Base-by-base conservation (phyloP, 2,888 invertebrate species). In the Thecophora atra region DNA sequence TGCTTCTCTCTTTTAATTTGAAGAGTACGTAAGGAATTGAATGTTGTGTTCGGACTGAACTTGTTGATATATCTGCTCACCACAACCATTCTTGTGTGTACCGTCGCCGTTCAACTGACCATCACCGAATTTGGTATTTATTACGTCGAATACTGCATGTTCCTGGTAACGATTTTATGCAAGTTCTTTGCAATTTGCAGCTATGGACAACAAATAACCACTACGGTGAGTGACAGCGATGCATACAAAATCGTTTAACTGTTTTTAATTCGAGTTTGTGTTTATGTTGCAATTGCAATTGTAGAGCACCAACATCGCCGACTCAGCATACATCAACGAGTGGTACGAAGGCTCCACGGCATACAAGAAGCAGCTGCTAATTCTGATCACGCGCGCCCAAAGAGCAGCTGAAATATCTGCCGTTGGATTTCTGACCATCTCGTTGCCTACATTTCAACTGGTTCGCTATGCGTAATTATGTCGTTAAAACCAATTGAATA, bases 361-460 rank as follows among this genome's bases (percentile, higher is more conserved):
- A 1, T 84, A 82, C 71, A 82, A 80, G 52, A 81, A 79, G 66
- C 76, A 76, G 1, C 60, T 84, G 6, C 67, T 80, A 0, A 76
- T 79, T 30, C 76, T 83, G 4, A 78, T 81, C n/a, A 74, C 77
- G 6, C 78, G 81, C 2, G 74, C 80, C 0, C 82, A 83, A 66
- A 78, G 76, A 66, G 77, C 77, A 1, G 76, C 78, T 0, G 74
- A 76, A 28, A 62, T 82, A 1, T 80, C 73, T 44, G 82, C 84
- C 24, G 77, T 78, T 72, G 82, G 82, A 11, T 80, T 78, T 67
- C 71, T 79, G n/a, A 62, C 79, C 0, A 77, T 83, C 5, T 78
- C 79, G 11, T 72, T 80, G 65, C 76, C 75, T 13, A 80, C 80
- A 15, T 83, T 83, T 66, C 77, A 81, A 66, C 73, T 78, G 77